Conservation (phyloP, 2,888 invertebrate species). For the Trissoscelio sp. region DNA sequence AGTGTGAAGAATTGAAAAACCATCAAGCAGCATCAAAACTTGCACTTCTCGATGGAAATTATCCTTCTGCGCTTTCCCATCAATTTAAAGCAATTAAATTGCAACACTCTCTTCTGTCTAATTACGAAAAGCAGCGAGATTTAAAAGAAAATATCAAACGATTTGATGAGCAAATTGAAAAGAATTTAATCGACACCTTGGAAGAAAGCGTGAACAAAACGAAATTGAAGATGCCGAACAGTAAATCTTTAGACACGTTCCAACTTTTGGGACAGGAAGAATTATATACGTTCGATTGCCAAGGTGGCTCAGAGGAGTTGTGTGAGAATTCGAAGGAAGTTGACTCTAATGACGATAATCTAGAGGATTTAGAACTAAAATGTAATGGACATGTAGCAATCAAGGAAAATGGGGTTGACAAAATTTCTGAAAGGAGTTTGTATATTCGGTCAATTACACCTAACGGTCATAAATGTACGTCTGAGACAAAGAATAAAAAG, state of each 20-base stretch:
- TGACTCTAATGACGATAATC: slow-evolving; percentile 75
- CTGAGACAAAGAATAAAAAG: slow-evolving; percentile 27
- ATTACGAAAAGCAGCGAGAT: slow-evolving; percentile 33
- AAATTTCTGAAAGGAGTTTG: slow-evolving; percentile 49
- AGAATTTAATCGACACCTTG: slow-evolving; percentile 79
- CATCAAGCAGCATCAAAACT: slow-evolving; percentile 84
- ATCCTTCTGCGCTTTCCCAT: slow-evolving; percentile 81
- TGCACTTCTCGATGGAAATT: slow-evolving; percentile 82
- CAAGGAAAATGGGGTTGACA: slow-evolving; percentile 44
- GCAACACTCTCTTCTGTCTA: neutral
- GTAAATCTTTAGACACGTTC: slow-evolving; percentile 81
- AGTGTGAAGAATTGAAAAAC: slow-evolving; percentile 83
- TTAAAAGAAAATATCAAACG: slow-evolving; percentile 76
- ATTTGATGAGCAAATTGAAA: slow-evolving; percentile 80
- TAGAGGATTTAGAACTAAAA: slow-evolving; percentile 68
- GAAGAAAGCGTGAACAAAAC: slow-evolving; percentile 78
- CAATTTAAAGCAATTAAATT: slow-evolving; percentile 79
- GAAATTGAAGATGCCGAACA: slow-evolving; percentile 79
- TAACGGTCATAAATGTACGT: slow-evolving; percentile 43
- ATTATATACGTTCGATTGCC: slow-evolving; percentile 82
- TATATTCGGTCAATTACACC: slow-evolving; percentile 67
- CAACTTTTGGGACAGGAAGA: slow-evolving; percentile 80
- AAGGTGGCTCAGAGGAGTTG: slow-evolving; percentile 83
- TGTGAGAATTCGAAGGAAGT: slow-evolving; percentile 78
- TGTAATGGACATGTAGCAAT: slow-evolving; percentile 30